A percentile compares a stretch with the other conserved stretches of the same genome.
Evolutionary conservation across 2,888 invertebrate species (phyloP).

Genomic region (Mesochorus sp.): DNA sequence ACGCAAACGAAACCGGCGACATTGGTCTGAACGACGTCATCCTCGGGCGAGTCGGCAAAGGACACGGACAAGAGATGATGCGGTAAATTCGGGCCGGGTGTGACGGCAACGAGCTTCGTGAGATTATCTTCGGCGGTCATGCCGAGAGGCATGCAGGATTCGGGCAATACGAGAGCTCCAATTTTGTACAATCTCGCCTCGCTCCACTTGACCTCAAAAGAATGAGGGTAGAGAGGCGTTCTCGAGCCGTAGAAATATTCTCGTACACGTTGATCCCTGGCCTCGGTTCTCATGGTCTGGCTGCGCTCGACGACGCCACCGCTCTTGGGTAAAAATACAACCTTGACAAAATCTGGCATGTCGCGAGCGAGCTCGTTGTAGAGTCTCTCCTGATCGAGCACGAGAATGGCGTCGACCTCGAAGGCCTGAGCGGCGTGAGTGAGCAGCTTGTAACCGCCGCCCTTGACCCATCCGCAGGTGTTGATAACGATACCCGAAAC

Average conservation of each 20-base stretch:
- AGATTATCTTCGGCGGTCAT: conserved; percentile 96
- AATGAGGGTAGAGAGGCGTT: conserved; percentile 94
- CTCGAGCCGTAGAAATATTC: conserved; percentile 97
- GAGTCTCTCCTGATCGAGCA: conserved; percentile 97
- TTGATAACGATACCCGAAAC: conserved; percentile 97
- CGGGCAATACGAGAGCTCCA: conserved; percentile 95
- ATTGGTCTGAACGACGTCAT: conserved; percentile 94
- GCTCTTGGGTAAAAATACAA: conserved; percentile 95
- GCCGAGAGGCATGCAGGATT: conserved; percentile 97
- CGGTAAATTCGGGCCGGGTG: conserved; percentile 89
- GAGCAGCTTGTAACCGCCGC: conserved; percentile 93
- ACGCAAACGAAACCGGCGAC: conserved; percentile 96
- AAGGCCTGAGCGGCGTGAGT: conserved; percentile 95
- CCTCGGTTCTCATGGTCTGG: conserved; percentile 87
- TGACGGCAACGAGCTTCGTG: conserved; percentile 93
- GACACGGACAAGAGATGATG: conserved; percentile 96
- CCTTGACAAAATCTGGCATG: conserved; percentile 96
- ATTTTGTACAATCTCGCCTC: conserved; percentile 97
- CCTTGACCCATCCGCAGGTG: conserved; percentile 99
- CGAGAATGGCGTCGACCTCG: conserved; percentile 97
- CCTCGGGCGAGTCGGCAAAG: conserved; percentile 91
- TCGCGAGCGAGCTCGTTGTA: conserved; percentile 97
- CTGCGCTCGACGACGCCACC: conserved; percentile 97
- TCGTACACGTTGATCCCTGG: conserved; percentile 90
- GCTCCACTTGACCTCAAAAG: conserved; percentile 95